These are phyloP conservation scores for Sebastes schlegelii DNA, from an alignment of 2,113 vertebrate species.

Conservation along the genomic window DNA sequence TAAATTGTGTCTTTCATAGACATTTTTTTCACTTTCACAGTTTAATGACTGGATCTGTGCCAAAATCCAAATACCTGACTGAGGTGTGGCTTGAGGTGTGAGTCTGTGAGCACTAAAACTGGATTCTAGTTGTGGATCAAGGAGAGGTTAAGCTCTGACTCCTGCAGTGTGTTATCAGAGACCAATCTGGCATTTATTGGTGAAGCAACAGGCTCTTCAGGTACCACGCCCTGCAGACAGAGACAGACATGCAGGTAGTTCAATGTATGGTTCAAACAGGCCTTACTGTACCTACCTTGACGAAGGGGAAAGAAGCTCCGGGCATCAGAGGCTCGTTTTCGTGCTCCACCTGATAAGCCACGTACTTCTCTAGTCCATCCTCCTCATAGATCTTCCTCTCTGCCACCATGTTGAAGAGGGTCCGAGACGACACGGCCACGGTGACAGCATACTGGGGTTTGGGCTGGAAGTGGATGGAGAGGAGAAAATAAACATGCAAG, in stretches of 20 bases:
- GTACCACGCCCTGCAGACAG: constrained; percentile 25
- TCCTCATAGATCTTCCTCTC: constrained; percentile 90
- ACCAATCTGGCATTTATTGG: too few species aligned
- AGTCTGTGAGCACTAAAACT: too few species aligned
- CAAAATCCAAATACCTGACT: not conserved
- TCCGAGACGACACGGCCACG: constrained; percentile 92
- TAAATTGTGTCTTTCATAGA: not conserved
- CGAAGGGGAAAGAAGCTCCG: constrained; percentile 91
- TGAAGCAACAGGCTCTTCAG: not conserved
- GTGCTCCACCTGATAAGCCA: constrained; percentile 87
- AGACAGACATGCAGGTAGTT: not conserved
- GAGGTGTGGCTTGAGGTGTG: not conserved
- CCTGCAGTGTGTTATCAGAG: too few species aligned
- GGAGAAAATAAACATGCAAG: too few species aligned
- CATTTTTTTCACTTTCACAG: not conserved
- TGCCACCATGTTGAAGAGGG: constrained; percentile 91
- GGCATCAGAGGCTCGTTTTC: constrained; percentile 89
- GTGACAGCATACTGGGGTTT: constrained; percentile 92
- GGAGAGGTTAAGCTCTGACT: too few species aligned
- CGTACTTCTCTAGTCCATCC: constrained; percentile 92
- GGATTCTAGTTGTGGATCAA: too few species aligned
- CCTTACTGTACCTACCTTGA: constrained; percentile 86
- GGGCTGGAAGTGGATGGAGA: constrained; percentile 79
- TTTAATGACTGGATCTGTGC: not conserved
- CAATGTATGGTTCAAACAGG: too few species aligned